phyloP scores from a whole-genome alignment of 2,888 invertebrate genomes.

The Nomada ruficornis region DNA sequence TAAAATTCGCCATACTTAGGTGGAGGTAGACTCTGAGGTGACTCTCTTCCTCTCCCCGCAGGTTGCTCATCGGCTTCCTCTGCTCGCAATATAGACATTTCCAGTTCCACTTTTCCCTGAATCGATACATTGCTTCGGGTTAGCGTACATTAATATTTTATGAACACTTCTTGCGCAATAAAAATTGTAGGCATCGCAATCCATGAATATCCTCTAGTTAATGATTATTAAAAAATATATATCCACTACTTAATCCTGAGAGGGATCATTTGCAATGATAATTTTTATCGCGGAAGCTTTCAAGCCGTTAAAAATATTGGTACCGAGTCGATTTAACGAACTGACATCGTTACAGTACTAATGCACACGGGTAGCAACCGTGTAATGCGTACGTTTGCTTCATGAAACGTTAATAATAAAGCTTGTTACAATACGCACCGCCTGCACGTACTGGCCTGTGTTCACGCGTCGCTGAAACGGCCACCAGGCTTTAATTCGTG shows the following conservation, averaged over 20 bases:
- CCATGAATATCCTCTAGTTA: background rate
- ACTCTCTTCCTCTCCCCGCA: constrained; percentile 88
- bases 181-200: background rate
- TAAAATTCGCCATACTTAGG: constrained; percentile 85
- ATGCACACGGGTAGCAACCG: background rate
- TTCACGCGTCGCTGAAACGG: constrained; percentile 85
- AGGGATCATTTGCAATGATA: too few species aligned
- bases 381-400: background rate
- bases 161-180: background rate
- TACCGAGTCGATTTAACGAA: background rate
- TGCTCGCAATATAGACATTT: constrained; percentile 87
- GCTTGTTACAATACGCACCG: constrained; percentile 70
- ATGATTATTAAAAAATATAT: too few species aligned
- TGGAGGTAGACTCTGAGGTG: constrained; percentile 87
- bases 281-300: background rate
- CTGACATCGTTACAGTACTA: background rate
- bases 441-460: constrained; percentile 74
- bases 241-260: too few species aligned
- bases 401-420: background rate
- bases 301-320: background rate
- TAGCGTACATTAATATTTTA: constrained; percentile 3
- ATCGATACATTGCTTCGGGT: constrained; percentile 64
- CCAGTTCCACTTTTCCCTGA: constrained; percentile 90
- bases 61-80: constrained; percentile 87
- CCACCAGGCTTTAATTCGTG: constrained; percentile 89